Percentiles rank a stretch among this genome's conserved stretches.
Evolutionary conservation across 2,888 invertebrate species (phyloP).

Genomic region (Ophioninae sp.): DNA sequence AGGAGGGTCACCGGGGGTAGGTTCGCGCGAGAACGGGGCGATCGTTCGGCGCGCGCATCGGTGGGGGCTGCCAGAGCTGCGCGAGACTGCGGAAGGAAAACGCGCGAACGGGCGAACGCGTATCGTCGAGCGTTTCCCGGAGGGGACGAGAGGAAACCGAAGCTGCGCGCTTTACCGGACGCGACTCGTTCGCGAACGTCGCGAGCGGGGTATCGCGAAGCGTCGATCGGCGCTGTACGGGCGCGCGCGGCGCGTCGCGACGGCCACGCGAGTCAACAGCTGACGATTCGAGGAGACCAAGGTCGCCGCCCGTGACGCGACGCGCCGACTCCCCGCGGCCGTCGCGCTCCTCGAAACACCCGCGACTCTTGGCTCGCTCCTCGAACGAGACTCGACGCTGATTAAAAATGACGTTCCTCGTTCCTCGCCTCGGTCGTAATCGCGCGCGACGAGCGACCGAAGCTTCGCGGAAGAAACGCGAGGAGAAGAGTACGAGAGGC

Average conservation of each 20-base stretch:
- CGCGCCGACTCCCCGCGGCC: background rate
- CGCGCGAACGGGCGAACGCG: background rate
- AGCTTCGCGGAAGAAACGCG: no score
- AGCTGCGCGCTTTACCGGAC: conserved; percentile 25
- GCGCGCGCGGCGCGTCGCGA: conserved; percentile 14
- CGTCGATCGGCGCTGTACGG: conserved; percentile 17
- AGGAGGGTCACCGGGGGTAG: conserved; percentile 77
- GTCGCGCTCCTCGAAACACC: no score
- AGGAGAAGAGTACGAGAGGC: conserved; percentile 6
- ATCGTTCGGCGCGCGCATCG: background rate
- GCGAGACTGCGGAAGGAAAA: background rate
- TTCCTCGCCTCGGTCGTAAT: no score
- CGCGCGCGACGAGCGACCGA: no score
- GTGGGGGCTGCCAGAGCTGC: conserved; percentile 5
- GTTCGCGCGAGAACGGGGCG: conserved; percentile 78
- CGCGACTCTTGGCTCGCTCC: no score
- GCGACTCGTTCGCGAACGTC: conserved; percentile 21
- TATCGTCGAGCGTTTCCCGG: background rate
- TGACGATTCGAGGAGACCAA: conserved; percentile 65
- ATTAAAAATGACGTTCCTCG: no score
- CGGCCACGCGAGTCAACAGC: conserved; percentile 55
- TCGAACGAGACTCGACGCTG: no score
- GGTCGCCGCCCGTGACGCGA: conserved; percentile 46
- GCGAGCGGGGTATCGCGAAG: background rate
- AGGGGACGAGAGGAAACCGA: conserved; percentile 21